Percentiles rank a stretch among this genome's conserved stretches.
Evolutionary conservation across 1,140 invertebrate species (phyloP).

Genomic region (Leptoteleia sp.): DNA sequence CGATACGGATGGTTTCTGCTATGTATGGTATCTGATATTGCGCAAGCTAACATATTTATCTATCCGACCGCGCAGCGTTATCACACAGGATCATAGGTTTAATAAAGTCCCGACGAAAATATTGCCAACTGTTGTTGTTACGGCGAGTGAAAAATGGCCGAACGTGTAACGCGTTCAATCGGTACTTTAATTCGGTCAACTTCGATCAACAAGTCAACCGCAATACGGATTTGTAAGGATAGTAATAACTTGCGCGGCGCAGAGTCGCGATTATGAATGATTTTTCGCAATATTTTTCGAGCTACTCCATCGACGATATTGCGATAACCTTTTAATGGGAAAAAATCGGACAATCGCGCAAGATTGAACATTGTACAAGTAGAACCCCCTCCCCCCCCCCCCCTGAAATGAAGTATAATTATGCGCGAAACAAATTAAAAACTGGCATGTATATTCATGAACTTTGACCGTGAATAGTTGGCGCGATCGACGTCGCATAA

Average conservation of each 20-base stretch:
- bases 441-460: slow-evolving; percentile 33
- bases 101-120: slow-evolving; percentile 33
- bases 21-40: slow-evolving; percentile 45
- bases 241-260: no score
- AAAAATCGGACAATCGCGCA: neutral
- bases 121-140: slow-evolving; percentile 19
- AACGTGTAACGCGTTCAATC: slow-evolving; percentile 3
- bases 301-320: no score
- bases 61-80: slow-evolving; percentile 35
- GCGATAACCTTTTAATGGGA: no score
- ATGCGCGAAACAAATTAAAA: slow-evolving; percentile 29
- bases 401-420: slow-evolving; percentile 12
- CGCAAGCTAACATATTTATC: slow-evolving; percentile 46
- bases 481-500: slow-evolving; percentile 18
- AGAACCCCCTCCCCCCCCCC: no score
- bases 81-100: slow-evolving; percentile 28
- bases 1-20: slow-evolving; percentile 36
- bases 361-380: slow-evolving; percentile 23
- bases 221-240: no score
- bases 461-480: slow-evolving; percentile 41
- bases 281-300: no score
- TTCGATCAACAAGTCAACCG: no score
- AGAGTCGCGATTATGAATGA: no score
- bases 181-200: neutral
- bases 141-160: slow-evolving; percentile 7